phyloP scores from a whole-genome alignment of 2,797 vertebrate genomes.

The Esox masquinongy region DNA sequence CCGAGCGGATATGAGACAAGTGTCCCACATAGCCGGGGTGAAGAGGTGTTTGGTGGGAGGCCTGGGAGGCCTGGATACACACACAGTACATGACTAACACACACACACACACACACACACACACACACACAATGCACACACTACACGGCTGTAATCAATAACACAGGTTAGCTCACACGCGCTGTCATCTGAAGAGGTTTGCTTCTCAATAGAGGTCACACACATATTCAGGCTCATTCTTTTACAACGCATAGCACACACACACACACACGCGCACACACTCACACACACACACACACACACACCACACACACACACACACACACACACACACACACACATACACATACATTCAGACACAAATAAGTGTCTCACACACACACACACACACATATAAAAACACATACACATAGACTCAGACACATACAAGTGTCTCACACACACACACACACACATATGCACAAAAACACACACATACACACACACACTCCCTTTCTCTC shows the following conservation, averaged over 20 bases:
- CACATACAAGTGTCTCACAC: neutral
- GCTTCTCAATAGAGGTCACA: slow-evolving; percentile 25
- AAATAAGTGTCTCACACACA: slow-evolving; percentile 26
- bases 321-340: neutral
- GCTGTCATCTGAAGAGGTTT: slow-evolving; percentile 42
- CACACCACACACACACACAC: neutral
- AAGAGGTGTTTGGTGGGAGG: slow-evolving; percentile 1
- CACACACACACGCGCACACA: neutral
- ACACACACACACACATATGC: neutral
- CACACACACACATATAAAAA: slow-evolving; percentile 5
- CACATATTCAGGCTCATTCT: neutral
- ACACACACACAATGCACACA: neutral
- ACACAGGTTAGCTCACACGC: neutral
- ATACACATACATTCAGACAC: slow-evolving; percentile 12
- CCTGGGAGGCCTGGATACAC: slow-evolving; percentile 3
- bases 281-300: slow-evolving; percentile 22
- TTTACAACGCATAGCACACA: neutral
- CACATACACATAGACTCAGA: neutral
- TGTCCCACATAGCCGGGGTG: neutral
- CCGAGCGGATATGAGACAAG: neutral
- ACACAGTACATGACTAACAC: neutral
- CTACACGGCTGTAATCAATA: slow-evolving; percentile 5
- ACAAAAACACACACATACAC: slow-evolving; percentile 5
- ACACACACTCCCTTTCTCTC: slow-evolving; percentile 25
- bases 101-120: slow-evolving; percentile 27